phyloP scores from a whole-genome alignment of 2,797 vertebrate species.

The Anisognathus igniventris region DNA sequence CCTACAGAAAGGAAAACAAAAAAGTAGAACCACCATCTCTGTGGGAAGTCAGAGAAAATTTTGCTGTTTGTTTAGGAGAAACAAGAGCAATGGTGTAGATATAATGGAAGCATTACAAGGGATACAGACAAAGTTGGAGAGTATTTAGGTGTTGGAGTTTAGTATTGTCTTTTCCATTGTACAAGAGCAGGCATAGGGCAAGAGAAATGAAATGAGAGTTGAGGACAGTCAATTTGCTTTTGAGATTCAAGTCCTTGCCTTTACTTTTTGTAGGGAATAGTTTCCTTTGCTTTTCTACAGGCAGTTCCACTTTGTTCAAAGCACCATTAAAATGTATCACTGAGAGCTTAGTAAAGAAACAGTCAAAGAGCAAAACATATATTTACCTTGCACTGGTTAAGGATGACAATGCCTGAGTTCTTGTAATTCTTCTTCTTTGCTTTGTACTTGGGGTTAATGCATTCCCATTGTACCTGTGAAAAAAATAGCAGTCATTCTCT shows the following conservation, averaged over 20 bases:
- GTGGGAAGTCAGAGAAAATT: background rate
- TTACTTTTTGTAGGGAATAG: background rate
- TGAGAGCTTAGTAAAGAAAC: background rate
- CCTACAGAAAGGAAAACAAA: background rate
- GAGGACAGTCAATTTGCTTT: background rate
- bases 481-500: background rate
- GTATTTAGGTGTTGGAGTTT: background rate
- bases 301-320: background rate
- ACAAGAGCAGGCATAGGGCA: background rate
- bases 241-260: background rate
- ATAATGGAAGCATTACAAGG: background rate
- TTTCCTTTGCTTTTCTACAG: background rate
- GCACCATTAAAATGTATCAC: background rate
- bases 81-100: background rate
- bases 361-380: background rate
- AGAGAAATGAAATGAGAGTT: background rate
- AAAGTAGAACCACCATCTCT: background rate
- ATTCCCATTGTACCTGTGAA: conserved; percentile 93
- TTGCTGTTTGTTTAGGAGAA: background rate
- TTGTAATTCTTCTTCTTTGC: conserved; percentile 98
- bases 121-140: background rate
- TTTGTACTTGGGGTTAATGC: conserved; percentile 98
- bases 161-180: background rate
- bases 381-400: conserved; percentile 94
- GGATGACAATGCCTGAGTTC: conserved; percentile 94